phyloP scores from a whole-genome alignment of 2,888 invertebrate species.

The Sphaeridia pumilis region DNA sequence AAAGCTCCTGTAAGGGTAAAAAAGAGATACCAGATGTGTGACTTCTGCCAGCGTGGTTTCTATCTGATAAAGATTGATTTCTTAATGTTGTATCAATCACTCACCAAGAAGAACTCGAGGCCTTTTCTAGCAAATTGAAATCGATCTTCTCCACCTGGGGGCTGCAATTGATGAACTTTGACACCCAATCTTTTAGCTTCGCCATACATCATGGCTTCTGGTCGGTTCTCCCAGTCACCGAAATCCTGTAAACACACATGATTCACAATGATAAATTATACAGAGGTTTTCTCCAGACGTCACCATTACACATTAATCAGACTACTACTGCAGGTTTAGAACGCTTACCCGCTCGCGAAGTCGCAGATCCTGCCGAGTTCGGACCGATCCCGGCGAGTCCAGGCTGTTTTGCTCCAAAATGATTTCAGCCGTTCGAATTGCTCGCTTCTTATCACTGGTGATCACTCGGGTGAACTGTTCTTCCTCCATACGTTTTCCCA shows the following conservation, averaged over 20 bases:
- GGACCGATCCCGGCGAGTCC: background rate
- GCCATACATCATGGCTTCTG: slow-evolving; percentile 2
- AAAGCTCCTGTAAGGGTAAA: slow-evolving; percentile 16
- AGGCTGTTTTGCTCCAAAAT: slow-evolving; percentile 12
- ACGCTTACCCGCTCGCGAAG: slow-evolving; percentile 13
- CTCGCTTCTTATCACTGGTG: slow-evolving; percentile 11
- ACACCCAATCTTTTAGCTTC: slow-evolving; percentile 6
- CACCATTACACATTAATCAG: background rate
- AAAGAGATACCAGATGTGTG: background rate
- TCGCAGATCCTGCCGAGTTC: slow-evolving; percentile 4
- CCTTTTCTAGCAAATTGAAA: slow-evolving; percentile 8
- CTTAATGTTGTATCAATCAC: background rate
- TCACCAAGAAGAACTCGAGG: slow-evolving; percentile 10
- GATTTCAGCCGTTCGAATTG: slow-evolving; percentile 9
- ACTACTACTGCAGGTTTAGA: background rate
- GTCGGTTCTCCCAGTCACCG: slow-evolving; percentile 16
- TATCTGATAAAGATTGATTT: background rate
- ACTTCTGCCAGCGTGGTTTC: background rate
- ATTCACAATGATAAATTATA: no score
- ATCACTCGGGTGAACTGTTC: slow-evolving; percentile 11
- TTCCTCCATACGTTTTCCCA: slow-evolving; percentile 8
- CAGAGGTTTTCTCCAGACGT: no score
- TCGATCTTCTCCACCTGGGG: slow-evolving; percentile 7
- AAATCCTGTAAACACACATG: slow-evolving; percentile 11
- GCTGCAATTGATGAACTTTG: slow-evolving; percentile 7